Evolutionary conservation across 2,888 invertebrate genomes (phyloP).

Genomic region (Limnephilus lunatus): DNA sequence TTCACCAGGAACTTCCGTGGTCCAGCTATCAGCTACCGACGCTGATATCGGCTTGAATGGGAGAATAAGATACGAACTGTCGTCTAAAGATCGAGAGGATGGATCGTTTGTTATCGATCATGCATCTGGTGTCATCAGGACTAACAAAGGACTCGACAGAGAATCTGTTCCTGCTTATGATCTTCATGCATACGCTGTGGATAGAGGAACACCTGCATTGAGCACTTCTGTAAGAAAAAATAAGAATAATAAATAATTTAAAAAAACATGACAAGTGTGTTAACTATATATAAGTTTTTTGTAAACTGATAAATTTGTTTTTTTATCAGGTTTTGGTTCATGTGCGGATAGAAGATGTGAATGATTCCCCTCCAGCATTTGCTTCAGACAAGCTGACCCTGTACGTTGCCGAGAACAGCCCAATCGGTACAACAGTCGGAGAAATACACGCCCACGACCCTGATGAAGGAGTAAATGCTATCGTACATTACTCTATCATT

Average conservation of each 20-base stretch:
- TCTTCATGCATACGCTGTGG: conserved; percentile 91
- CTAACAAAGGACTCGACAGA: conserved; percentile 92
- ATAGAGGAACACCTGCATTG: conserved; percentile 89
- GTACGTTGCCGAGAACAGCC: conserved; percentile 97
- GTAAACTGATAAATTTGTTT: neutral
- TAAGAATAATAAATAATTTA: neutral
- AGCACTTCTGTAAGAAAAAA: conserved; percentile 76
- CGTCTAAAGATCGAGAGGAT: conserved; percentile 86
- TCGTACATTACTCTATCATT: conserved; percentile 95
- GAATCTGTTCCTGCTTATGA: conserved; percentile 93
- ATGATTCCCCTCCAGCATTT: conserved; percentile 94
- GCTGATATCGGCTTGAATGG: conserved; percentile 93
- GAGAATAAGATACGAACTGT: conserved; percentile 87
- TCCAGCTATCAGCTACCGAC: conserved; percentile 89
- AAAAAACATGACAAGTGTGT: neutral
- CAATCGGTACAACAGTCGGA: conserved; percentile 95
- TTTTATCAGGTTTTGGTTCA: conserved; percentile 81
- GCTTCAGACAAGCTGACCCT: conserved; percentile 91
- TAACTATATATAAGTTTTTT: neutral
- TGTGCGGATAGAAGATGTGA: conserved; percentile 91
- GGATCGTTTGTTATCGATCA: conserved; percentile 95
- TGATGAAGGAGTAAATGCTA: conserved; percentile 93
- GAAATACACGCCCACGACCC: conserved; percentile 94
- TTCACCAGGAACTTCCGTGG: conserved; percentile 82
- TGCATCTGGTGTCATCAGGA: conserved; percentile 93